phyloP scores from a whole-genome alignment of 2,888 invertebrate genomes.

The Drosophila differens region DNA sequence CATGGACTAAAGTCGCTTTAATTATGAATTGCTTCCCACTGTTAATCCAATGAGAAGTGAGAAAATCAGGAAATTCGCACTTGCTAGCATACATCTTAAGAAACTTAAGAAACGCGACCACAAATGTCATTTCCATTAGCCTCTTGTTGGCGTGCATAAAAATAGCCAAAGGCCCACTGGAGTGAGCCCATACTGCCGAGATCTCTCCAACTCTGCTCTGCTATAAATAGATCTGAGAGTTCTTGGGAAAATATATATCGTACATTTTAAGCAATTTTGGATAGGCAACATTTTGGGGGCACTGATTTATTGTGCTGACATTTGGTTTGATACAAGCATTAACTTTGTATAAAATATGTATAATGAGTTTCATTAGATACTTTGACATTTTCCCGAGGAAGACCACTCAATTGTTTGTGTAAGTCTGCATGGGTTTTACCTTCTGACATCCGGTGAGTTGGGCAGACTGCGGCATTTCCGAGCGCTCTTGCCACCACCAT shows the following conservation, averaged over 20 bases:
- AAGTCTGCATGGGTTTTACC: slow-evolving; percentile 86
- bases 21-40: slow-evolving; percentile 68
- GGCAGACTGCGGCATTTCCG: slow-evolving; percentile 89
- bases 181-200: slow-evolving; percentile 20
- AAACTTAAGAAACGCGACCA: slow-evolving; percentile 46
- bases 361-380: slow-evolving; percentile 71
- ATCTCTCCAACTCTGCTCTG: background rate
- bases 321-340: slow-evolving; percentile 64
- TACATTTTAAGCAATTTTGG: slow-evolving; percentile 62
- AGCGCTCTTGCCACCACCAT: slow-evolving; percentile 75
- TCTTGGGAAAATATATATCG: slow-evolving; percentile 59
- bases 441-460: slow-evolving; percentile 91
- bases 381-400: slow-evolving; percentile 41
- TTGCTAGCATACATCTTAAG: slow-evolving; percentile 40
- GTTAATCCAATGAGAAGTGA: slow-evolving; percentile 48
- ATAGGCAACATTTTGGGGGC: slow-evolving; percentile 20
- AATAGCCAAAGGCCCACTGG: slow-evolving; percentile 46
- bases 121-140: slow-evolving; percentile 79
- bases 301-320: slow-evolving; percentile 73
- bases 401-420: slow-evolving; percentile 21
- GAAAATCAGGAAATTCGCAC: slow-evolving; percentile 64
- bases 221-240: slow-evolving; percentile 55
- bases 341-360: slow-evolving; percentile 39
- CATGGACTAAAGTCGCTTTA: slow-evolving; percentile 47
- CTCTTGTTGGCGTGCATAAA: slow-evolving; percentile 43